Base-by-base conservation (phyloP, 2,797 vertebrate species). In the Anguilla marmorata region DNA sequence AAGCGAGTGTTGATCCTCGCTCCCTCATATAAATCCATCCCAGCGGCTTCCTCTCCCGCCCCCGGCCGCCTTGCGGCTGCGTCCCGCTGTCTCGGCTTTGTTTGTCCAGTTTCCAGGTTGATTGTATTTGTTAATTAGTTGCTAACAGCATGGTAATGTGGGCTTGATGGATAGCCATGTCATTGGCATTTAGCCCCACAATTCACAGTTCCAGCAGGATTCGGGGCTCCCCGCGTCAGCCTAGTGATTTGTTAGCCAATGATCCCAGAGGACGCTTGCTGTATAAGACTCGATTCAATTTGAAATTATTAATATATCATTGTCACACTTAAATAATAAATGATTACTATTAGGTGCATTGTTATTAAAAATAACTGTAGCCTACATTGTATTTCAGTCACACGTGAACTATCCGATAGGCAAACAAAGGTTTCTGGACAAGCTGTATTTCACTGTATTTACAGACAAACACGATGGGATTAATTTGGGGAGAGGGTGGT, bases 71-170 rank as follows among this genome's bases (percentile, higher is more conserved):
- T 88, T 85, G 91, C 90, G 89, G 90, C 91, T 92, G 90, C 93
- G 92, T 93, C 90, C 92, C 90, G 92, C 86, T 92, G 93, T 93
- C 92, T 89, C 88, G 74, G 91, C 91, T 90, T 88, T 92, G 91
- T 96, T 94, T 93, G 94, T 93, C 91, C 89, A 93, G 92, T 93
- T 95, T 92, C 91, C 90, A 90, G 91, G 90, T 93, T 91, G 93
- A 95, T 94, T 96, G 95, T 94, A 84, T 95, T 94, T 93, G 95
- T 95, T 96, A 96, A 97, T 96, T 94, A 96, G 95, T 95, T 94
- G 95, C 95, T 96, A 96, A 96, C 95, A 95, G 95, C 94, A 88
- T 92, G 91, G 93, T 96, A 95, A 95, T 94, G 91, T 54, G 89
- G 92, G 52, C 88, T 94, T 95, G 95, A 95, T 95, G 95, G 96